Conservation (phyloP, 2,797 vertebrate genomes). For the Notolabrus celidotus region DNA sequence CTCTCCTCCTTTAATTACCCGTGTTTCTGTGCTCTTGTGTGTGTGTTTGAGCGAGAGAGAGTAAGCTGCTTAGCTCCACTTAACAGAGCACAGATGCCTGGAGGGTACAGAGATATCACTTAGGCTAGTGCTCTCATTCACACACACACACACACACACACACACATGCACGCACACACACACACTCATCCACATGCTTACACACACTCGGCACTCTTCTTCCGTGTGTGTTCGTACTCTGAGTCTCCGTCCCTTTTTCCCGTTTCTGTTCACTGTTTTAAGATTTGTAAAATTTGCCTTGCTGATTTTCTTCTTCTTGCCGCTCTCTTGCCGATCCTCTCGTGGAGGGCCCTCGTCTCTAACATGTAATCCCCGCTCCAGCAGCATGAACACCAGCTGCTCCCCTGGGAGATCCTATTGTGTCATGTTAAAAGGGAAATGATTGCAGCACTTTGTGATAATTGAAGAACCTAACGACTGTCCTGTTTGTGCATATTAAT, state of each 20-base stretch:
- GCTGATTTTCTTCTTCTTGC: conserved; percentile 10
- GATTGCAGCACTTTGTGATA: conserved; percentile 71
- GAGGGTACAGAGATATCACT: conserved; percentile 82
- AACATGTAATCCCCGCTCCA: conserved; percentile 72
- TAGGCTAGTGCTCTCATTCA: conserved; percentile 56
- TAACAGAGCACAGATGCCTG: conserved; percentile 80
- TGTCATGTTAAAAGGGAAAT: conserved; percentile 77
- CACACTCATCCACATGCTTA: conserved; percentile 17
- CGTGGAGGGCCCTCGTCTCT: conserved; percentile 62
- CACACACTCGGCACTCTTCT: conserved; percentile 43
- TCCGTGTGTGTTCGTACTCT: conserved; percentile 44
- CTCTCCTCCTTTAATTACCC: conserved; percentile 82
- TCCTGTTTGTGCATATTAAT: conserved; percentile 74
- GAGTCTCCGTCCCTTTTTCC: conserved; percentile 17
- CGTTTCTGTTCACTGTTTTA: conserved; percentile 27
- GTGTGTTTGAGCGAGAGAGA: conserved; percentile 69
- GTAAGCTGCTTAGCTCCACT: conserved; percentile 84
- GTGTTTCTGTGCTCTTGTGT: conserved; percentile 74
- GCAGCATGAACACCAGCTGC: conserved; percentile 45
- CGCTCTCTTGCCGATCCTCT: conserved; percentile 34
- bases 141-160: conserved; percentile 17
- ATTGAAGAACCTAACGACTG: conserved; percentile 76
- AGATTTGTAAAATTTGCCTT: conserved; percentile 28
- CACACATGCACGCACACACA: conserved; percentile 23
- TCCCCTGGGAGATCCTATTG: conserved; percentile 73